Evolutionary conservation across 2,113 vertebrate species (phyloP).

Genomic region (Irena cyanogastra): DNA sequence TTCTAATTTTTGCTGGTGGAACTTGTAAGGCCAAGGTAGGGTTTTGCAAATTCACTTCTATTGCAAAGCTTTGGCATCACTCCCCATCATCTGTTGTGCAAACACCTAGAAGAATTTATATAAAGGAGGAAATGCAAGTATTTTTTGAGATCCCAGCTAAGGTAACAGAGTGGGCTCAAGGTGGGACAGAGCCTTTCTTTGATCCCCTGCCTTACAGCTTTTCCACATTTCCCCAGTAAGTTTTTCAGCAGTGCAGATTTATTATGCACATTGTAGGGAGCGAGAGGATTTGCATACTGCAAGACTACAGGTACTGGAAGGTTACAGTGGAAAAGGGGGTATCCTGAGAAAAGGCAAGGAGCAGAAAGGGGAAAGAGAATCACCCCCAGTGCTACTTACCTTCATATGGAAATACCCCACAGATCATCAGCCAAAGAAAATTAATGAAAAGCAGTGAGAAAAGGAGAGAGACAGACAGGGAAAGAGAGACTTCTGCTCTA

Average conservation of each 20-base stretch:
- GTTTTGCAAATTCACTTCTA: neutral
- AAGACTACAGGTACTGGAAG: neutral
- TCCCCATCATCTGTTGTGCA: neutral
- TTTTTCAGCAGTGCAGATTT: neutral
- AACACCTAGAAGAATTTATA: neutral
- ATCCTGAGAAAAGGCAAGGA: neutral
- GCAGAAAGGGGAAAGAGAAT: neutral
- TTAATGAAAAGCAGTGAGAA: neutral
- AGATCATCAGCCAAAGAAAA: neutral
- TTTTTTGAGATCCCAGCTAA: neutral
- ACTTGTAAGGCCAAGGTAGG: neutral
- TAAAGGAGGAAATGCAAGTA: neutral
- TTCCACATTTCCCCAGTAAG: neutral
- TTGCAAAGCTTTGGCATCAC: neutral
- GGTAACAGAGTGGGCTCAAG: neutral
- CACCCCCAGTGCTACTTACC: neutral
- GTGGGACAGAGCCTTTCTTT: neutral
- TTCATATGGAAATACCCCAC: neutral
- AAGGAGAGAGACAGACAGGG: neutral
- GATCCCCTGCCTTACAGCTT: neutral
- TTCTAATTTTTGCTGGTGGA: neutral
- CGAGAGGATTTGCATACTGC: neutral
- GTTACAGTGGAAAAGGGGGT: neutral
- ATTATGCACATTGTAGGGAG: neutral
- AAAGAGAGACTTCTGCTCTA: neutral